phyloP scores from a whole-genome alignment of 2,113 vertebrate genomes.

The Eupsittula cactorum region DNA sequence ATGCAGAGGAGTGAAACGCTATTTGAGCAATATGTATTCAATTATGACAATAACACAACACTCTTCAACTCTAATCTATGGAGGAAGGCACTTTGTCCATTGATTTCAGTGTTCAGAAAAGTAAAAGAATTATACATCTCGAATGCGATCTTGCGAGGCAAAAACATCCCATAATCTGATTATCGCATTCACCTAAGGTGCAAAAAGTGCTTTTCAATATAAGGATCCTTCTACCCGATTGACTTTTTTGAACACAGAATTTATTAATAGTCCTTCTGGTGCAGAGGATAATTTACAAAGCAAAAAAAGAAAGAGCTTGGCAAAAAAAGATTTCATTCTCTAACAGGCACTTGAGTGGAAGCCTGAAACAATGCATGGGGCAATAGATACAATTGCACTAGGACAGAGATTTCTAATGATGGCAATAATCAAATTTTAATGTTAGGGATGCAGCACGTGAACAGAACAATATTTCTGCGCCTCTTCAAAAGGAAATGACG shows the following conservation, averaged over 20 bases:
- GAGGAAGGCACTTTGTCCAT: not conserved
- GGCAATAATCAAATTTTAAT: conserved; percentile 66
- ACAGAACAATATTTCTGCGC: conserved; percentile 58
- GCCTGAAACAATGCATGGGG: not conserved
- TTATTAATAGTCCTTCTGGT: not conserved
- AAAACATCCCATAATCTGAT: conserved; percentile 17
- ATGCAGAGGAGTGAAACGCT: not conserved
- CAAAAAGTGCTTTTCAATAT: not conserved
- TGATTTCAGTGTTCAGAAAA: not conserved
- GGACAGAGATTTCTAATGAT: conserved; percentile 30
- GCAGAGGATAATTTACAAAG: not conserved
- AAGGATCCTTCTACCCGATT: not conserved
- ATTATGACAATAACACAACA: not conserved
- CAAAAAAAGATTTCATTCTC: not conserved
- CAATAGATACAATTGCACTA: not conserved
- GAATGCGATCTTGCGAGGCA: not conserved
- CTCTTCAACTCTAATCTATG: not conserved
- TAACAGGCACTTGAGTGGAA: not conserved
- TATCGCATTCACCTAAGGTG: not conserved
- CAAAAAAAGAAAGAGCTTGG: not conserved
- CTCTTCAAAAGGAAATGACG: conserved; percentile 72
- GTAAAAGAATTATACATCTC: not conserved
- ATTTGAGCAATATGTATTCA: not conserved
- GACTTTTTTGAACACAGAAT: not conserved
- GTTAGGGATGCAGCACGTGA: conserved; percentile 54